Evolutionary conservation across 2,797 vertebrate genomes (phyloP).

Genomic region (Hyperoplus immaculatus): DNA sequence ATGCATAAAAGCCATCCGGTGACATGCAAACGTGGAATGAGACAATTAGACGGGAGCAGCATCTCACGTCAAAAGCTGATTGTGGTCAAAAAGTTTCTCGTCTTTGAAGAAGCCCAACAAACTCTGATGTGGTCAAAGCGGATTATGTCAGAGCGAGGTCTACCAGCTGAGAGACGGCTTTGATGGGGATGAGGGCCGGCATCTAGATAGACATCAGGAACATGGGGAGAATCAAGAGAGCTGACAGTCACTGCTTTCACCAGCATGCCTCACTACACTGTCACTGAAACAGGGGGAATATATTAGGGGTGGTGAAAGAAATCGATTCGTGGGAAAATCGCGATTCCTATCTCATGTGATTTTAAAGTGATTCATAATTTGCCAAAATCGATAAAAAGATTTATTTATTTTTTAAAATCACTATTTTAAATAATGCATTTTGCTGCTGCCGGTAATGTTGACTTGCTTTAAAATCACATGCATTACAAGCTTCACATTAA

Average conservation of each 20-base stretch:
- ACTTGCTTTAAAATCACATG: no score
- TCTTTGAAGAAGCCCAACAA: conserved; percentile 53
- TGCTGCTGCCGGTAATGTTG: no score
- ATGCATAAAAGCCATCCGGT: conserved; percentile 17
- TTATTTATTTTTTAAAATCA: no score
- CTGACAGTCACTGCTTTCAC: conserved; percentile 66
- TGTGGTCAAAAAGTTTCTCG: conserved; percentile 58
- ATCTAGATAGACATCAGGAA: conserved; percentile 72
- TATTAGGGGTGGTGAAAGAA: background rate
- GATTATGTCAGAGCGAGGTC: conserved; percentile 71
- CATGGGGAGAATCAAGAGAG: conserved; percentile 65
- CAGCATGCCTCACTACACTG: conserved; percentile 33
- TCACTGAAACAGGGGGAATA: conserved; percentile 24
- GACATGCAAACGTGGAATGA: conserved; percentile 4
- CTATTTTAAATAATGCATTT: no score
- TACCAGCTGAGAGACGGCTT: conserved; percentile 61
- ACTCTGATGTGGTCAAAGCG: conserved; percentile 67
- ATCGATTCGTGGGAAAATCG: no score
- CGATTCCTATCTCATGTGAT: no score
- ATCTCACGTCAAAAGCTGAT: conserved; percentile 26
- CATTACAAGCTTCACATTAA: no score
- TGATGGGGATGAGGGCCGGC: conserved; percentile 71
- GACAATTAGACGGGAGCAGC: conserved; percentile 18
- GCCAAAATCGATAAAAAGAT: no score
- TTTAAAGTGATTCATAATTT: no score